Percentiles rank a stretch among this genome's conserved stretches.
phyloP scores from a whole-genome alignment of 2,113 vertebrate genomes.

The Gambusia affinis region DNA sequence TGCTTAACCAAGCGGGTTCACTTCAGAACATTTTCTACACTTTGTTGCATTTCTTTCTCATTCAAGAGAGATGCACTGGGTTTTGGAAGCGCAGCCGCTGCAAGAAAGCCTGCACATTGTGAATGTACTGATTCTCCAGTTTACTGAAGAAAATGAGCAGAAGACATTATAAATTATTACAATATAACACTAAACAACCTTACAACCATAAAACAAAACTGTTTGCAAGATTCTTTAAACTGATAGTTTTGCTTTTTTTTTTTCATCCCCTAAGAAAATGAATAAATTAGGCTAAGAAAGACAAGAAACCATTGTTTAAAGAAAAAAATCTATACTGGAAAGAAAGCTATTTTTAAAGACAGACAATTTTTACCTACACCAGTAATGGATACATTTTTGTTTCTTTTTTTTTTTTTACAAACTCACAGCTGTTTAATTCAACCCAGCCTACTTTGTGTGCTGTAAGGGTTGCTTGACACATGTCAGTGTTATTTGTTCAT shows the following conservation, averaged over 20 bases:
- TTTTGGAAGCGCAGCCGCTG: neutral
- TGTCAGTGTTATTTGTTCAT: conserved; percentile 25
- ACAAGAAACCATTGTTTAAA: conserved; percentile 9
- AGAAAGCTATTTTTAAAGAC: conserved; percentile 45
- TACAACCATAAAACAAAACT: conserved; percentile 37
- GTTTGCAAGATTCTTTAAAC: conserved; percentile 30
- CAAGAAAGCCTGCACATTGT: conserved; percentile 19
- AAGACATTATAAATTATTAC: conserved; percentile 36
- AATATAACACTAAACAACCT: conserved; percentile 45
- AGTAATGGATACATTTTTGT: conserved; percentile 11
- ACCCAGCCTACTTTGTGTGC: conserved; percentile 8
- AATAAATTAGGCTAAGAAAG: neutral
- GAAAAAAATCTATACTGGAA: conserved; percentile 4
- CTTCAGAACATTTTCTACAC: conserved; percentile 19
- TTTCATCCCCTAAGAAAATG: conserved; percentile 37
- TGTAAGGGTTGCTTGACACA: conserved; percentile 18
- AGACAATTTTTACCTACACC: conserved; percentile 46
- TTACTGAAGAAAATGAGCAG: conserved; percentile 23
- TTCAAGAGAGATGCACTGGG: conserved; percentile 20
- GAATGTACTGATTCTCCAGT: conserved; percentile 33
- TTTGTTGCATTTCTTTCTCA: conserved; percentile 23
- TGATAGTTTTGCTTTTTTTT: neutral
- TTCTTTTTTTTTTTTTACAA: conserved; percentile 38
- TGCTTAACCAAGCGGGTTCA: conserved; percentile 3
- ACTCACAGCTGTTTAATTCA: conserved; percentile 13